phyloP scores from a whole-genome alignment of 2,113 vertebrate species.

The Felis chaus region DNA sequence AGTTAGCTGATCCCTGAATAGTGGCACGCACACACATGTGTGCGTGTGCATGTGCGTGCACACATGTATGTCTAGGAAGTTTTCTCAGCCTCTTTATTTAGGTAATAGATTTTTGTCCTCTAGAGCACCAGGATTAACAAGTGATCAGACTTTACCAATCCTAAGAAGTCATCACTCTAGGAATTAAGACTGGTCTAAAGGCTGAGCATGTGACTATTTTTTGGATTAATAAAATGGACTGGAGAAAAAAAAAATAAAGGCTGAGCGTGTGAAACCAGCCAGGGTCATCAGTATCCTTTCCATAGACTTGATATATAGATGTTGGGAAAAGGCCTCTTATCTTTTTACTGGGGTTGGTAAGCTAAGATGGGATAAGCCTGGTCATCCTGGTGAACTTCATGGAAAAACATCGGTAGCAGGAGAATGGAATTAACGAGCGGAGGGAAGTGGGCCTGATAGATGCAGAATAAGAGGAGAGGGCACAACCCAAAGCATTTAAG shows the following conservation, averaged over 20 bases:
- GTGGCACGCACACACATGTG: neutral
- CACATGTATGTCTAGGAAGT: neutral
- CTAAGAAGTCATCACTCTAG: neutral
- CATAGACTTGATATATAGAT: neutral
- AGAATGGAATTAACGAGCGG: neutral
- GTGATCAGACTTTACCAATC: neutral
- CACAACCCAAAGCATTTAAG: neutral
- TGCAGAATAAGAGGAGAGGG: neutral
- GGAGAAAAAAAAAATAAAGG: neutral
- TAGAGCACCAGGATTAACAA: neutral
- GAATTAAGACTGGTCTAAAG: neutral
- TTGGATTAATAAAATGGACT: no score
- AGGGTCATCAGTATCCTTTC: neutral
- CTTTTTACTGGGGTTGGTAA: neutral
- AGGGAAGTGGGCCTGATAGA: neutral
- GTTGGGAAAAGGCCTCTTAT: neutral
- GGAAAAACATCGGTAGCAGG: neutral
- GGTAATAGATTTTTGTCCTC: neutral
- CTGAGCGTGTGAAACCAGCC: neutral
- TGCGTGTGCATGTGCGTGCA: accelerated
- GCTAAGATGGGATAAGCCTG: neutral
- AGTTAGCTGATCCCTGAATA: neutral
- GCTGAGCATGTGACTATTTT: neutral
- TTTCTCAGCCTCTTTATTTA: neutral
- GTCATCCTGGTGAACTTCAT: neutral